A percentile compares a stretch with the other conserved stretches of the same genome.
phyloP scores from a whole-genome alignment of 2,888 invertebrate genomes.

The Rhimphoctona megacephalus region DNA sequence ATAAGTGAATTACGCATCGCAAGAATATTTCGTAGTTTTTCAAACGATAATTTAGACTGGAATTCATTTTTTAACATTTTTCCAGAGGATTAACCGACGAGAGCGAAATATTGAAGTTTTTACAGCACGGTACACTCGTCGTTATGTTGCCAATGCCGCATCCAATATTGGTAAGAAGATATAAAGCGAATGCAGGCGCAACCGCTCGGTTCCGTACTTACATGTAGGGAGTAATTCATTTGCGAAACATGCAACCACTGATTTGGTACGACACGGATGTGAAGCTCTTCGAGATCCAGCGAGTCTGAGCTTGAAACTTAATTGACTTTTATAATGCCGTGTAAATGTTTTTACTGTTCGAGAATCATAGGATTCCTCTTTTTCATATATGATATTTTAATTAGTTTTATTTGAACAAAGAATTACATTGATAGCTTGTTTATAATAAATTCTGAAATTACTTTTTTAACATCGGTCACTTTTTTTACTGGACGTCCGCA shows the following conservation, averaged over 20 bases:
- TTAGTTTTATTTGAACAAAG: no score
- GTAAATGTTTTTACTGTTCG: slow-evolving; percentile 52
- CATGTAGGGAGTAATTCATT: slow-evolving; percentile 99
- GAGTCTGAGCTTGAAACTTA: slow-evolving; percentile 88
- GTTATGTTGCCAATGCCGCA: slow-evolving; percentile 99
- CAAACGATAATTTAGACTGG: no score
- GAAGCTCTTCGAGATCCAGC: slow-evolving; percentile 99
- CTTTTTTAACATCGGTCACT: no score
- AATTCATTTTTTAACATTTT: slow-evolving; percentile 60
- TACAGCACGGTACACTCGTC: slow-evolving; percentile 99
- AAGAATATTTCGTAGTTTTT: neutral
- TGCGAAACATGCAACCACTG: slow-evolving; percentile 99
- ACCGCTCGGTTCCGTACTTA: slow-evolving; percentile 99
- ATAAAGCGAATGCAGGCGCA: slow-evolving; percentile 99
- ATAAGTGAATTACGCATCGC: slow-evolving; percentile 76
- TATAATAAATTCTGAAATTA: no score
- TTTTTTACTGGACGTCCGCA: no score
- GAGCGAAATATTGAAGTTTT: slow-evolving; percentile 99
- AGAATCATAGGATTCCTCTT: slow-evolving; percentile 3
- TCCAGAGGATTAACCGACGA: slow-evolving; percentile 98
- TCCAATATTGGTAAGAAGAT: slow-evolving; percentile 99
- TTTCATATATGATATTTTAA: no score
- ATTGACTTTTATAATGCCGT: slow-evolving; percentile 38
- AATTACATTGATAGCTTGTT: no score
- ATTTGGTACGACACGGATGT: slow-evolving; percentile 99